These are phyloP conservation scores for Actinemys pallida DNA, from an alignment of 2,113 vertebrate species.

Conservation along the genomic window DNA sequence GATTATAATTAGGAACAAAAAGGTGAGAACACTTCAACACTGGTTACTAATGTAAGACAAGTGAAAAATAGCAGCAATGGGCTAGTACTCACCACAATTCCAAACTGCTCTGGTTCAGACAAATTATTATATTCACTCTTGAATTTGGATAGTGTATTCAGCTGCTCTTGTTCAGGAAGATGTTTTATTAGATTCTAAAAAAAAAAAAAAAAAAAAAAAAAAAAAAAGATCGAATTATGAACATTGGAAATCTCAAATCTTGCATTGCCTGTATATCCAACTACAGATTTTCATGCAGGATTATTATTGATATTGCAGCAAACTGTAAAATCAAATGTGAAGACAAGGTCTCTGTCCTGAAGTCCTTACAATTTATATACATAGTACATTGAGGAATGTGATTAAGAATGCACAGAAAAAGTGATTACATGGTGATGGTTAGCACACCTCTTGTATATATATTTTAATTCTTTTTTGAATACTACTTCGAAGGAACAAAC, in stretches of 20 bases:
- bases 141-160: conserved; percentile 88
- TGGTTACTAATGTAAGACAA: background rate
- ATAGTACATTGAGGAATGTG: background rate
- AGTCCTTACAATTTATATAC: background rate
- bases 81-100: conserved; percentile 90
- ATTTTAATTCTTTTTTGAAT: background rate
- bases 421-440: background rate
- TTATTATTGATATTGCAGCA: background rate
- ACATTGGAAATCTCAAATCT: background rate
- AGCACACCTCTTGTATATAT: background rate
- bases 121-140: conserved; percentile 89
- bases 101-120: conserved; percentile 96
- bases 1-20: background rate
- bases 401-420: background rate
- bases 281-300: background rate
- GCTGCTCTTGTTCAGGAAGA: conserved; percentile 93
- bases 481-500: background rate
- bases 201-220: background rate
- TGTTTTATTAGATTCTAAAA: conserved; percentile 89
- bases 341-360: background rate
- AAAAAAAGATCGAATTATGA: background rate
- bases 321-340: background rate
- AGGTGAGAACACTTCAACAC: background rate
- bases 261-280: background rate
- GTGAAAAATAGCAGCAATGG: background rate